Conservation (phyloP, 2,113 vertebrate genomes). For the Hippocampus abdominalis region DNA sequence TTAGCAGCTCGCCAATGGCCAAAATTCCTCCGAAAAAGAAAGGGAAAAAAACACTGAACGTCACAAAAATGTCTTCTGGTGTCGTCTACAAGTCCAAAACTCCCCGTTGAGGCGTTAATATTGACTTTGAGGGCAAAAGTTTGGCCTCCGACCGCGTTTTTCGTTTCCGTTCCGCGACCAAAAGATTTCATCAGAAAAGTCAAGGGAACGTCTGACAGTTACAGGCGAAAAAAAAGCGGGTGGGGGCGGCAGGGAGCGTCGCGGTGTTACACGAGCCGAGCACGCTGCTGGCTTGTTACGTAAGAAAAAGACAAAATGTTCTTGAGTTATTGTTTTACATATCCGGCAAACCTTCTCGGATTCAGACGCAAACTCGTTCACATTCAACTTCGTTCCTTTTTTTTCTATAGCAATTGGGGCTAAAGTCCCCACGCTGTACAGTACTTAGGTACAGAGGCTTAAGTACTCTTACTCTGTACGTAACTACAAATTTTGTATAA, state of each 20-base stretch:
- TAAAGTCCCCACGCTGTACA: no score
- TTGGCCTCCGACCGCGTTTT: background rate
- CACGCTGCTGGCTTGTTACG: conserved; percentile 21
- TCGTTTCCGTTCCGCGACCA: conserved; percentile 3
- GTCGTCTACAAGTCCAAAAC: background rate
- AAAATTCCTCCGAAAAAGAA: background rate
- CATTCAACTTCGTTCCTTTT: no score
- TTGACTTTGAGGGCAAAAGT: background rate
- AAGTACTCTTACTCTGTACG: no score
- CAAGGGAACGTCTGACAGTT: conserved; percentile 46
- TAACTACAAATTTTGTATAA: no score
- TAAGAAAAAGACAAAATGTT: conserved; percentile 15
- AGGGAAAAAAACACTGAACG: background rate
- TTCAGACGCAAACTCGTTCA: background rate
- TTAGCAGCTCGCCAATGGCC: background rate
- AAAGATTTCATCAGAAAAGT: conserved; percentile 73
- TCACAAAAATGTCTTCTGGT: background rate
- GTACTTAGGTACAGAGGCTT: no score
- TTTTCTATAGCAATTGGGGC: no score
- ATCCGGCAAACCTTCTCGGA: background rate
- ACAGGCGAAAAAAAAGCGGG: background rate
- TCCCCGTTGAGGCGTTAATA: background rate
- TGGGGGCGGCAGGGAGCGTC: conserved; percentile 33
- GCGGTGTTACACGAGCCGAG: conserved; percentile 3
- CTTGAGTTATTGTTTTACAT: background rate